Evolutionary conservation across 53 echinoderm and acorn worm genomes (phyloP).

Genomic region (Glandiceps talaboti): DNA sequence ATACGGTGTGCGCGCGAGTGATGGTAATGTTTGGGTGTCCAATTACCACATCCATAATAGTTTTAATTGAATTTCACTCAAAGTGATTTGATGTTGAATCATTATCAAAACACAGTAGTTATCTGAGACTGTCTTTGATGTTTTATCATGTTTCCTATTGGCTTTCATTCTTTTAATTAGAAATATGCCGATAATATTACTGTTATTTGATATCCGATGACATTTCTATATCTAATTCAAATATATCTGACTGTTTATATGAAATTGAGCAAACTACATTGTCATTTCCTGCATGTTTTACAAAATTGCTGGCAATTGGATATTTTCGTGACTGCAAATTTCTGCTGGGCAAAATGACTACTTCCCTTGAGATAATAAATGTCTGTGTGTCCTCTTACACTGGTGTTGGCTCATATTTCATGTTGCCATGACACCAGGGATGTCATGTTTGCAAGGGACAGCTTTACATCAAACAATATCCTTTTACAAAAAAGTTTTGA

Average conservation of each 20-base stretch:
- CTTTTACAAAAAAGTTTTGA: too few relatives aligned
- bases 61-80: neutral
- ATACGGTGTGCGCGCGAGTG: neutral
- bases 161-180: neutral
- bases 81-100: neutral
- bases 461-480: too few relatives aligned
- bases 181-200: too few relatives aligned
- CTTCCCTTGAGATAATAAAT: too few relatives aligned
- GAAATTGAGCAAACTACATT: neutral
- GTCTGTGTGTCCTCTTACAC: too few relatives aligned
- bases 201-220: neutral
- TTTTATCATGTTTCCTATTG: neutral
- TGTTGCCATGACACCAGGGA: too few relatives aligned
- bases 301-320: too few relatives aligned
- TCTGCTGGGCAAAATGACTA: too few relatives aligned
- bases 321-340: too few relatives aligned
- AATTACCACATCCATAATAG: neutral
- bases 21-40: neutral
- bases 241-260: neutral
- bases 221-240: neutral
- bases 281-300: too few relatives aligned
- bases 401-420: too few relatives aligned
- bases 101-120: neutral
- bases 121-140: neutral
- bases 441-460: too few relatives aligned